Conservation (phyloP, 2,888 invertebrate species). For the Heteromyza rotundicornis region DNA sequence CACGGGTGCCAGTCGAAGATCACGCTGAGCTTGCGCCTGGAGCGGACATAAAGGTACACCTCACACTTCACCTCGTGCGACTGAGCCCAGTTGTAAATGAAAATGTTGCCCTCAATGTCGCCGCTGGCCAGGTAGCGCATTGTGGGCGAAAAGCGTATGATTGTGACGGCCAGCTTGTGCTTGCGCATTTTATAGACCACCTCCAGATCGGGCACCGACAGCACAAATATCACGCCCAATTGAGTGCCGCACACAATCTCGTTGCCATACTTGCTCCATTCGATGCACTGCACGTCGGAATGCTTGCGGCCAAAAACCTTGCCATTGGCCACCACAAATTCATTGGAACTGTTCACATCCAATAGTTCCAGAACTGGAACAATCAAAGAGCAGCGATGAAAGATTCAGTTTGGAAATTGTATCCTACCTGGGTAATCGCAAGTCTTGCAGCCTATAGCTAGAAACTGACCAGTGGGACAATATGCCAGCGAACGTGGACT, state of each 20-base stretch:
- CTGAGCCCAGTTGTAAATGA: constrained; percentile 43
- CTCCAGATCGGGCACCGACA: constrained; percentile 37
- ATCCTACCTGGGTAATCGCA: constrained; percentile 45
- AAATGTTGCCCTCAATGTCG: constrained; percentile 49
- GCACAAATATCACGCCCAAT: constrained; percentile 44
- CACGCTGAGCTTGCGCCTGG: constrained; percentile 37
- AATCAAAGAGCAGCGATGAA: too few species aligned
- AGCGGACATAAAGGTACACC: constrained; percentile 38
- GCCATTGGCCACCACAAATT: constrained; percentile 47
- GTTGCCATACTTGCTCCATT: constrained; percentile 48
- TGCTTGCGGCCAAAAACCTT: constrained; percentile 40
- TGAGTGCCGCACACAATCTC: constrained; percentile 53
- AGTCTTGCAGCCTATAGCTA: constrained; percentile 54
- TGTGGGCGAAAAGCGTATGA: constrained; percentile 52
- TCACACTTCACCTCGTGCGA: too few species aligned
- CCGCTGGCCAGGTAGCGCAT: constrained; percentile 53
- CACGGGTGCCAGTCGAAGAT: constrained; percentile 64
- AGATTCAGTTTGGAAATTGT: too few species aligned
- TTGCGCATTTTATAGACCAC: constrained; percentile 35
- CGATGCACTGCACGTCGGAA: constrained; percentile 46
- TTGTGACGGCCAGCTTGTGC: constrained; percentile 41
- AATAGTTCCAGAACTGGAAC: constrained; percentile 56
- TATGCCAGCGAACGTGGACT: constrained; percentile 47
- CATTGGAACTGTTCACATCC: constrained; percentile 39
- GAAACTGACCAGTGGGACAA: constrained; percentile 49